Conservation (phyloP, 2,113 vertebrate species). For the Neoarius graeffei region DNA sequence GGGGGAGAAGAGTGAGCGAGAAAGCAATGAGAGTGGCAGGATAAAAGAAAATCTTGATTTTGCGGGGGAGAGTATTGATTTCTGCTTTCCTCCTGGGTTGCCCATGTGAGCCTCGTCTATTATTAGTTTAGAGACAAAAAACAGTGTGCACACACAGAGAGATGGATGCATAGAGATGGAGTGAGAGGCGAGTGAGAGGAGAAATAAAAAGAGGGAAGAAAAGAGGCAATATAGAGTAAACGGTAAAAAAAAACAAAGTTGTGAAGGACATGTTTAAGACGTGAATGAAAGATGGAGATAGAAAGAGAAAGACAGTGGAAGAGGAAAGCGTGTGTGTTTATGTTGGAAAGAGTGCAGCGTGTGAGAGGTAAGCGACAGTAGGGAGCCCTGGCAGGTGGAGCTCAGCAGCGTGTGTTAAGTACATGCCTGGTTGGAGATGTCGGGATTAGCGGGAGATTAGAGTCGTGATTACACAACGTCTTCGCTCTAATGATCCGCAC, state of each 20-base stretch:
- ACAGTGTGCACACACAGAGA: slow-evolving; percentile 20
- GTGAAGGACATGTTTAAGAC: slow-evolving; percentile 26
- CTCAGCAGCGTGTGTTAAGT: slow-evolving; percentile 38
- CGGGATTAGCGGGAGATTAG: slow-evolving; percentile 78
- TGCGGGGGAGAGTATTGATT: slow-evolving; percentile 79
- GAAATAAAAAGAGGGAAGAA: neutral
- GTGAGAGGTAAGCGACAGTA: slow-evolving; percentile 20
- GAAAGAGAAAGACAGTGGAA: neutral
- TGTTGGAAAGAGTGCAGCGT: slow-evolving; percentile 51
- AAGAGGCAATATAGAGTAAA: neutral
- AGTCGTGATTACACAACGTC: slow-evolving; percentile 79
- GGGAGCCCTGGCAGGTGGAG: slow-evolving; percentile 55
- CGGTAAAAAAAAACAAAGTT: neutral
- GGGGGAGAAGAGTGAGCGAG: slow-evolving; percentile 1
- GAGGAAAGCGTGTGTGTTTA: slow-evolving; percentile 45
- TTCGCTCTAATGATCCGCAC: slow-evolving; percentile 80
- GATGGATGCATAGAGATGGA: neutral
- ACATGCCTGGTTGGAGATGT: slow-evolving; percentile 70
- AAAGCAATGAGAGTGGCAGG: slow-evolving; percentile 62
- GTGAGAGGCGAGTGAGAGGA: neutral
- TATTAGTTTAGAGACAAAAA: slow-evolving; percentile 75
- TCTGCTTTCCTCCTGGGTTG: slow-evolving; percentile 71
- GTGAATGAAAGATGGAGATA: neutral
- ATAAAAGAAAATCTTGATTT: slow-evolving; percentile 80
- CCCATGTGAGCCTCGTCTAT: slow-evolving; percentile 70